Base-by-base conservation (phyloP, 2,888 invertebrate species). In the Synergus japonicus region DNA sequence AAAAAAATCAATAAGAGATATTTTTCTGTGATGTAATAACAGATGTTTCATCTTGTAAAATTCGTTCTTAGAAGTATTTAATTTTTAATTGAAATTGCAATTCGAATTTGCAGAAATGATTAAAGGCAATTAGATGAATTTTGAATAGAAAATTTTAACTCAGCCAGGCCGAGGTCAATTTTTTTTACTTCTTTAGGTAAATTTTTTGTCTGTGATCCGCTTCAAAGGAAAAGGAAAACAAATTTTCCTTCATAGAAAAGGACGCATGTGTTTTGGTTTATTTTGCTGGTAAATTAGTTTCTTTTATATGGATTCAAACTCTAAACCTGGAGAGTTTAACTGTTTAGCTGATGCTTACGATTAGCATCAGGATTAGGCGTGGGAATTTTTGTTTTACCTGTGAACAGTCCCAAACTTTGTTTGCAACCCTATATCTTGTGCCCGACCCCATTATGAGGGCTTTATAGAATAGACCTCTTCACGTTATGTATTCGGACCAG, bases 341-440 rank as follows among this genome's bases (percentile, higher is more conserved):
- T 60, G 10, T 60, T 9, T 54, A n/a, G 9, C 54, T 54, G 54
- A 44, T 44, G 44, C 44, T 44, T 44, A 44, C 10, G 44, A 10
- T 10, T 54, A 54, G 49, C 49, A 54, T 54, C 4, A 1, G 37
- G 73, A 73, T 73, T 73, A 73, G 9, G 54, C 29, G 54, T 73
- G 54, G 73, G 54, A 73, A 73, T 73, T 73, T 54, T 73, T 73
- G 73, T 73, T 73, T 73, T 73, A 73, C 54, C 54, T 73, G 73
- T 4, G 49, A 37, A 73, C n/a, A 49, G 54, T 37, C 73, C 37
- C 46, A 22, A 44, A 46, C 67, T 67, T 22, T 67, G 22, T 46
- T 46, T 67, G 46, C 44, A 44, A 43, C 44, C 43, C 44, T 44
- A 41, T 66, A 66, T 66, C 66, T 66, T 43, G 18, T 15, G 43